phyloP scores from a whole-genome alignment of 2,888 invertebrate species.

The Bruchidius siliquastri region DNA sequence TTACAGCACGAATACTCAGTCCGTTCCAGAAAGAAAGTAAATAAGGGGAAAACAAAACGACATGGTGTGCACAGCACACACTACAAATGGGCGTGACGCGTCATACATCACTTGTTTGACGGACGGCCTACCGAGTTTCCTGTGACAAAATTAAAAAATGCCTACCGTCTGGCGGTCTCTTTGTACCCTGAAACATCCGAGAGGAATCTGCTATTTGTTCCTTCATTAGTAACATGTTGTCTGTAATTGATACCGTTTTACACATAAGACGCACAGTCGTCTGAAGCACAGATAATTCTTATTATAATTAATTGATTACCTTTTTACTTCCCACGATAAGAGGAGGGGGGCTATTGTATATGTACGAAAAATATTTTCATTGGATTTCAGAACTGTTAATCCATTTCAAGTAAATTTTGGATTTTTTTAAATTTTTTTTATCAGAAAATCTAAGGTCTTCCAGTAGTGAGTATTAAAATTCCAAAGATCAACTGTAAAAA shows the following conservation, averaged over 20 bases:
- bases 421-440: too few species aligned
- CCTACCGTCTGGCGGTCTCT: conserved; percentile 19
- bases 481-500: too few species aligned
- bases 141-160: conserved; percentile 35
- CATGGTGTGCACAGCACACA: background rate
- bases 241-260: conserved; percentile 19
- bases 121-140: conserved; percentile 25
- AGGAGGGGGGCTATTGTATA: too few species aligned
- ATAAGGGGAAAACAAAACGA: background rate
- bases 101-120: conserved; percentile 21
- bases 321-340: too few species aligned
- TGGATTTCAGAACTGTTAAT: too few species aligned
- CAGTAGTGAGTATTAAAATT: too few species aligned
- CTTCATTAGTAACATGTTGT: conserved; percentile 16
- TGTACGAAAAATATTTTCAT: too few species aligned
- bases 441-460: too few species aligned
- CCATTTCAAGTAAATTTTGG: too few species aligned
- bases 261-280: background rate
- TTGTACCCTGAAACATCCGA: conserved; percentile 16
- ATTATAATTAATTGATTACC: too few species aligned
- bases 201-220: conserved; percentile 19
- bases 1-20: background rate
- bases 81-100: conserved; percentile 20
- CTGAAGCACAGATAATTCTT: too few species aligned
- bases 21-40: background rate